Evolutionary conservation across 2,113 vertebrate species (phyloP).

Genomic region (Ginglymostoma cirratum): DNA sequence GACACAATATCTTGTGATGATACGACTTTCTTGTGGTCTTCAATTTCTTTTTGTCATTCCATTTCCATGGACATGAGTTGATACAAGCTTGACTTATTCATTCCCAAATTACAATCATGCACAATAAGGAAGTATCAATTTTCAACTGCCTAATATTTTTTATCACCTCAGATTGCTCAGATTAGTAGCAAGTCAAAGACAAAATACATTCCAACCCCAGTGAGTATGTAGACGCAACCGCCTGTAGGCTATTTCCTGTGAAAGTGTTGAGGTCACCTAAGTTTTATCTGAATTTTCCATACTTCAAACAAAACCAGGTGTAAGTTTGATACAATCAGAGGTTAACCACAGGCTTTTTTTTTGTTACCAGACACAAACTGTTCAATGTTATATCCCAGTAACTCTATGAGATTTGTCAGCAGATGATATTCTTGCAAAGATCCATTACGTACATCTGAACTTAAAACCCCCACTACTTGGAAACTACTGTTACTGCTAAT

Average conservation of each 20-base stretch:
- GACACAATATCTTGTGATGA: neutral
- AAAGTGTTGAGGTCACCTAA: neutral
- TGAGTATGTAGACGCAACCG: no score
- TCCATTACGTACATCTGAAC: neutral
- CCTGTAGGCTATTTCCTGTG: neutral
- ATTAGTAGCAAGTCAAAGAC: neutral
- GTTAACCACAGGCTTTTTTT: neutral
- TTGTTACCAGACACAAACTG: neutral
- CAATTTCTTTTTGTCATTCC: neutral
- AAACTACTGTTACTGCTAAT: neutral
- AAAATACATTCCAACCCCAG: no score
- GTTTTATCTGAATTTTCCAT: conserved; percentile 23
- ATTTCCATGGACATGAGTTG: neutral
- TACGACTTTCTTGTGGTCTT: neutral
- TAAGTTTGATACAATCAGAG: conserved; percentile 6
- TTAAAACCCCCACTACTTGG: neutral
- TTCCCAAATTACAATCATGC: neutral
- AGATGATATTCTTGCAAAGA: neutral
- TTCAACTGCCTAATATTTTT: neutral
- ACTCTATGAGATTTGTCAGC: neutral
- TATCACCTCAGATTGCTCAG: neutral
- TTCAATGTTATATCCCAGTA: neutral
- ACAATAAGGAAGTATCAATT: neutral
- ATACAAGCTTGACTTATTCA: neutral
- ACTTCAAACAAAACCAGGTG: conserved; percentile 15